Evolutionary conservation across 1,140 invertebrate species (phyloP).

Genomic region (Trissolcus basalis): DNA sequence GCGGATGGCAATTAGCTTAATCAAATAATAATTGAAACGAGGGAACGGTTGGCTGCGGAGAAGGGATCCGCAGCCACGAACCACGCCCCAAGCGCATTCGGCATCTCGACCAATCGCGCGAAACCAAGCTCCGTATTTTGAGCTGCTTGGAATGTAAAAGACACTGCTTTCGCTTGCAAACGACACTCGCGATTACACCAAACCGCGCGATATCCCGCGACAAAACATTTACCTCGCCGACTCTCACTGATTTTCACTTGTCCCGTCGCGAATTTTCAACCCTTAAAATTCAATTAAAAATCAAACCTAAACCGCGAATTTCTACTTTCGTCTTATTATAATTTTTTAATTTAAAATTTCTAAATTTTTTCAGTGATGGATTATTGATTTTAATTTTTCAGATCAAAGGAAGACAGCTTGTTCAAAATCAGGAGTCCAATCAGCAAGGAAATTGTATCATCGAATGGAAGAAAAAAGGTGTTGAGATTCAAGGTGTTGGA

Average conservation of each 20-base stretch:
- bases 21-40: constrained; percentile 74
- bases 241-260: neutral
- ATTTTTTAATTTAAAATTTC: no score
- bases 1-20: constrained; percentile 66
- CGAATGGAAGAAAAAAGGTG: neutral
- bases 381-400: no score
- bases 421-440: no score
- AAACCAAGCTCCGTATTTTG: constrained; percentile 48
- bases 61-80: constrained; percentile 61
- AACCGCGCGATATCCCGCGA: constrained; percentile 19
- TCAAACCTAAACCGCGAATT: no score
- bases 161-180: constrained; percentile 30
- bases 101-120: constrained; percentile 69
- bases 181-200: constrained; percentile 30
- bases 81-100: constrained; percentile 69
- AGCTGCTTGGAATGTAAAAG: constrained; percentile 39
- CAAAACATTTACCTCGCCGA: constrained; percentile 5
- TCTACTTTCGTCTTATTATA: no score
- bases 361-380: no score
- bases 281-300: neutral
- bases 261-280: neutral
- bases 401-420: no score
- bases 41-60: constrained; percentile 67
- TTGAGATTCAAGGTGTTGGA: neutral
- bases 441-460: no score